Evolutionary conservation across 2,888 invertebrate genomes (phyloP).

Genomic region (Agrilus cyanescens): DNA sequence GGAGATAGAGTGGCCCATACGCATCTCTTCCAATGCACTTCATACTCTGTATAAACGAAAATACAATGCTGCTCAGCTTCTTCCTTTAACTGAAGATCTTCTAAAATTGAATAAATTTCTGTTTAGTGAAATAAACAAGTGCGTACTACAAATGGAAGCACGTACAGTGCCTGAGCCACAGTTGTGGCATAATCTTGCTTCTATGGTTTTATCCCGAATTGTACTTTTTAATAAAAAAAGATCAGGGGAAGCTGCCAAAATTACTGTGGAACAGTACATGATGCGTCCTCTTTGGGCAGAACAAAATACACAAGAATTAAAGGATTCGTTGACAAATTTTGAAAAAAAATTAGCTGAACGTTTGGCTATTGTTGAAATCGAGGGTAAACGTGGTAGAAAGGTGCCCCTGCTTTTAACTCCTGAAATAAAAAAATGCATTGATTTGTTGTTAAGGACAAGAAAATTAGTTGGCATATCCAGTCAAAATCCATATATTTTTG

Average conservation of each 20-base stretch:
- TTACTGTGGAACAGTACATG: constrained; percentile 3
- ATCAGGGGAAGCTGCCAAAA: constrained; percentile 6
- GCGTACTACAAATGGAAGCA: too few species aligned
- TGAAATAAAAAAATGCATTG: constrained; percentile 5
- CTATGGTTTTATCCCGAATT: neutral
- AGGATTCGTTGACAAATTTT: constrained; percentile 4
- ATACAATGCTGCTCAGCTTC: neutral
- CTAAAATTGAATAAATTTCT: constrained; percentile 1
- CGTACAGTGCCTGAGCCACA: neutral
- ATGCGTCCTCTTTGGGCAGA: constrained; percentile 1
- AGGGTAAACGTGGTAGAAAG: constrained; percentile 5
- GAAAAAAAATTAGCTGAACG: constrained; percentile 5
- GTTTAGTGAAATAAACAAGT: neutral
- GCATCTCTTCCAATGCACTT: constrained; percentile 1
- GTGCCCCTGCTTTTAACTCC: constrained; percentile 5
- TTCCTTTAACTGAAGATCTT: neutral
- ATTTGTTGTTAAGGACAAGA: constrained; percentile 1
- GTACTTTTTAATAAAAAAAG: constrained; percentile 8
- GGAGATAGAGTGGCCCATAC: neutral
- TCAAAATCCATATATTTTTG: constrained; percentile 5
- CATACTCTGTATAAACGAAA: neutral
- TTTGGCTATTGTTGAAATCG: constrained; percentile 4
- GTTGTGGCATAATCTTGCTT: constrained; percentile 2
- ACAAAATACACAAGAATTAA: neutral
- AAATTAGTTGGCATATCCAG: neutral